These are phyloP conservation scores for Gallinago nigripennis DNA, from an alignment of 2,797 vertebrate species.

Conservation along the genomic window DNA sequence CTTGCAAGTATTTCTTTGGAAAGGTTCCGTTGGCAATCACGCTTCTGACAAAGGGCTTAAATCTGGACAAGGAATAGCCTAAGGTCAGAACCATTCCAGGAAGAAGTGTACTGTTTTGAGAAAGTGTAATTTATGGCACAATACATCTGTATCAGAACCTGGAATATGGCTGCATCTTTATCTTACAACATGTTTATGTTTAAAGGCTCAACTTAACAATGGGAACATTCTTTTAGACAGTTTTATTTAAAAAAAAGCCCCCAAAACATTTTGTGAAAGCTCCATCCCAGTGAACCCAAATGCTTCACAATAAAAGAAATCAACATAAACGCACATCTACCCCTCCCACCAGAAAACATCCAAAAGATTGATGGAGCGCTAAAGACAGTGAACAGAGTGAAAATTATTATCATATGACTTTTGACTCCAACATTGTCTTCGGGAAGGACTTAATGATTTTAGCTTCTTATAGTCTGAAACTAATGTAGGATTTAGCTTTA, in stretches of 20 bases:
- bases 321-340: not conserved
- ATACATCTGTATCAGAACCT: not conserved
- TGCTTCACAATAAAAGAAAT: not conserved
- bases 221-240: not conserved
- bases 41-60: not conserved
- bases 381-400: not conserved
- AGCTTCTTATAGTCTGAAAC: not conserved
- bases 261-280: not conserved
- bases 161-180: not conserved
- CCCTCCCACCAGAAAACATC: not conserved
- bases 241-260: not conserved
- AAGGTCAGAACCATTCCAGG: not conserved
- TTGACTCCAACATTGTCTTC: not conserved
- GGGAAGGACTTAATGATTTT: not conserved
- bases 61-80: not conserved
- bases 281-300: not conserved
- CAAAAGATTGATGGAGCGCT: not conserved
- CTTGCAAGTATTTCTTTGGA: not conserved
- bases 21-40: not conserved
- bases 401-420: conserved; percentile 13
- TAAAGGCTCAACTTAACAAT: not conserved
- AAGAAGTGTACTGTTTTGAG: not conserved
- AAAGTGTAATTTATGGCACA: not conserved
- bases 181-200: not conserved
- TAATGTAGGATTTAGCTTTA: conserved; percentile 1